These are phyloP conservation scores for Cromileptes altivelis DNA, from an alignment of 2,113 vertebrate genomes.

Conservation along the genomic window DNA sequence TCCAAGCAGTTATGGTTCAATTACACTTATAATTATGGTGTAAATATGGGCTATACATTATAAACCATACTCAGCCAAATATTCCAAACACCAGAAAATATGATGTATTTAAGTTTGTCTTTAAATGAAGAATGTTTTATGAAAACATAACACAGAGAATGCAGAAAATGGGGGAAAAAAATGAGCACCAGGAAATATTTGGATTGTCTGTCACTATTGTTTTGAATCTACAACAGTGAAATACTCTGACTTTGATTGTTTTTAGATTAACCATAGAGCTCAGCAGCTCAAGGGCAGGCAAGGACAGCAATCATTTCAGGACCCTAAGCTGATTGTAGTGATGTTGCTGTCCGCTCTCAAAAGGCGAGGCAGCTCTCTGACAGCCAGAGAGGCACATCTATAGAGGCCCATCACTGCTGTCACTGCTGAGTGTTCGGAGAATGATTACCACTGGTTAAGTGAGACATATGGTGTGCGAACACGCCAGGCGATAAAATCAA, in stretches of 20 bases:
- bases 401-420: constrained; percentile 3
- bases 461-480: background rate
- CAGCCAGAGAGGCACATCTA: constrained; percentile 3
- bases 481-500: background rate
- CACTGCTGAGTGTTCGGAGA: constrained; percentile 17
- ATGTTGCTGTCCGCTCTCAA: constrained; percentile 15
- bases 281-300: constrained; percentile 23
- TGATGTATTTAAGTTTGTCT: background rate
- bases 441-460: constrained; percentile 21
- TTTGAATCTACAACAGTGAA: constrained; percentile 4
- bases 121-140: background rate
- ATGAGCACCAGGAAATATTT: background rate
- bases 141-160: background rate
- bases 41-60: background rate
- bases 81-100: background rate
- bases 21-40: background rate
- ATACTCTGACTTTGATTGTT: constrained; percentile 24
- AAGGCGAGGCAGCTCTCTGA: constrained; percentile 15
- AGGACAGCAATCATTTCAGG: constrained; percentile 56
- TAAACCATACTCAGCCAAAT: background rate
- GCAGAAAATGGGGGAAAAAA: background rate
- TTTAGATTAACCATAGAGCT: constrained; percentile 43
- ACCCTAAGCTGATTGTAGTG: constrained; percentile 48
- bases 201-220: background rate
- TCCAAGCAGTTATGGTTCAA: background rate